Evolutionary conservation across 1,140 invertebrate genomes (phyloP), one percentile per base, ranked within the genome.

Genomic region (Elymnias hypermnestra): DNA sequence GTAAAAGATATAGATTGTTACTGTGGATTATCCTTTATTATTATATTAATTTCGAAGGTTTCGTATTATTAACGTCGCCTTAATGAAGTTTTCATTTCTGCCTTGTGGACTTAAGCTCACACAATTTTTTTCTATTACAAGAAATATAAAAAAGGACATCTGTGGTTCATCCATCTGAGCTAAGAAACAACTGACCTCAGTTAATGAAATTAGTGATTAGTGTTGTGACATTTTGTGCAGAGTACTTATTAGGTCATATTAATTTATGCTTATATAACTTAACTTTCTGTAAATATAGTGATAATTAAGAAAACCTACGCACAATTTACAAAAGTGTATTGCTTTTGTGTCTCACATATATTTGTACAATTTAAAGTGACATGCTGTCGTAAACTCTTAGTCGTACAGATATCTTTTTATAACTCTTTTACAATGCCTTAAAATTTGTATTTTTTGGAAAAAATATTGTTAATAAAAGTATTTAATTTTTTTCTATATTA

Each of bases 161-260:
- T 43, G 14, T 39, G 33, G 43, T 37, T 29, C 33, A 10, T 52
- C 21, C 41, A 59, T 56, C 54, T 53, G 49, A 63, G 42, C 39
- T 56, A 48, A 51, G 43, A 49, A 18, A 45, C 51, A 54, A 57
- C 67, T 64, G 61, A 79, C 77, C 76, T 82, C 77, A 71, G 45
- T 64, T 68, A 61, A 63, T 57, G 52, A 55, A 67, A 68, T 59
- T 66, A 68, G 63, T 49, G 29, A 68, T 49, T 69, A 64, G 57
- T 58, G 68, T 76, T 81, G 71, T 81, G 72, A 77, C 68, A 65
- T 72, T 72, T 74, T 83, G 78, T 83, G 82, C 82, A 85, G 76
- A 82, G 82, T 85, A 85, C 82, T 85, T 85, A 85, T 70, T 85
- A 85, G 82, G 58, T 72, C 75, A 75, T 85, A 83, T 78, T 85